Conservation (phyloP, 2,888 invertebrate species). For the Daptonema setosum region DNA sequence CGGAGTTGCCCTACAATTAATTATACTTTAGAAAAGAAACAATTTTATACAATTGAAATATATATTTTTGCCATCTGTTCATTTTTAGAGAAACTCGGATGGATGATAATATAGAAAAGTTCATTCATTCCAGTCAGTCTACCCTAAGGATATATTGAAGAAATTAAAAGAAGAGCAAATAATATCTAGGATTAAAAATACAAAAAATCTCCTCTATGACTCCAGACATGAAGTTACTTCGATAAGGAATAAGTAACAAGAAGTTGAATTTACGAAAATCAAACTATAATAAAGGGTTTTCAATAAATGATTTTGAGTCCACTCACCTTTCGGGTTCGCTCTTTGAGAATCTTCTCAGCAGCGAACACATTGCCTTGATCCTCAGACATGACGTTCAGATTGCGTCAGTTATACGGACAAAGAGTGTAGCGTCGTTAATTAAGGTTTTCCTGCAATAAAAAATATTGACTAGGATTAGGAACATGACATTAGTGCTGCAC, state of each 20-base stretch:
- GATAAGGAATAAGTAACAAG: neutral
- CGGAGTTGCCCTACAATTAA: conserved; percentile 10
- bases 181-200: neutral
- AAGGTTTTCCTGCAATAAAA: no score
- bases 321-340: conserved; percentile 5
- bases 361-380: conserved; percentile 5
- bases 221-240: neutral
- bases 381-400: neutral
- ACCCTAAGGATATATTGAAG: neutral
- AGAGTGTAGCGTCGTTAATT: no score
- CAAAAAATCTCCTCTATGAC: neutral
- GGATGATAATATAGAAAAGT: neutral
- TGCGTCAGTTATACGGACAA: no score
- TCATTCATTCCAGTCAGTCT: neutral
- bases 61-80: no score
- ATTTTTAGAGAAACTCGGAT: no score
- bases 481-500: no score
- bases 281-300: no score
- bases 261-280: neutral
- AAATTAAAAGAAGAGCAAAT: neutral
- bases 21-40: neutral
- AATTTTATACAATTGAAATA: neutral
- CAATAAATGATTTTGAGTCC: no score
- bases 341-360: conserved; percentile 6
- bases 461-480: no score